phyloP scores from a whole-genome alignment of 1,140 invertebrate species.

The Drosophila ambigua region DNA sequence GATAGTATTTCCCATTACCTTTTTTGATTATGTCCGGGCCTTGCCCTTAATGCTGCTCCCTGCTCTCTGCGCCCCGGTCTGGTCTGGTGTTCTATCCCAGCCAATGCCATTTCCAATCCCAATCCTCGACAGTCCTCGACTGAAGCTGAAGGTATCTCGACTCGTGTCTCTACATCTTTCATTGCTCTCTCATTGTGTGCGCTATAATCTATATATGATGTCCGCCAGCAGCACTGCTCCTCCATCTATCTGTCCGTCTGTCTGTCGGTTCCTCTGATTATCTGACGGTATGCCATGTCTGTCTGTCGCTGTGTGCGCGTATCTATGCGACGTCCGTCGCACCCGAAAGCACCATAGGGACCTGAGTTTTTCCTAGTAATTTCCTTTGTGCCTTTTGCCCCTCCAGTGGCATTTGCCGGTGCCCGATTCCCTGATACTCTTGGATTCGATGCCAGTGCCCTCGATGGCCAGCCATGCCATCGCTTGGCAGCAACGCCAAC shows the following conservation, averaged over 20 bases:
- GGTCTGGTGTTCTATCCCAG: slow-evolving; percentile 13
- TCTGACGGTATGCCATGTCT: slow-evolving; percentile 25
- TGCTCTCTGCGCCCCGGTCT: neutral
- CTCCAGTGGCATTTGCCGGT: slow-evolving; percentile 22
- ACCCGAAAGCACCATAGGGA: slow-evolving; percentile 79
- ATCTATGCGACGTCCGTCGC: slow-evolving; percentile 65
- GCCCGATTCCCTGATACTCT: slow-evolving; percentile 6
- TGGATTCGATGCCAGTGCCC: slow-evolving; percentile 33
- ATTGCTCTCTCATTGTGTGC: slow-evolving; percentile 58
- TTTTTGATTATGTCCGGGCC: slow-evolving; percentile 68
- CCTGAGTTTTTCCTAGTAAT: slow-evolving; percentile 80
- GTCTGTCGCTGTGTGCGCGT: slow-evolving; percentile 19
- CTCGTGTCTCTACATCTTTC: slow-evolving; percentile 59
- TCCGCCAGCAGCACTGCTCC: slow-evolving; percentile 41
- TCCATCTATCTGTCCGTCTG: slow-evolving; percentile 8
- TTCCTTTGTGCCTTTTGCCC: slow-evolving; percentile 66
- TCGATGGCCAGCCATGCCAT: slow-evolving; percentile 24
- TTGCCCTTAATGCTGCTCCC: slow-evolving; percentile 27
- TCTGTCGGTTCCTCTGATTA: slow-evolving; percentile 35
- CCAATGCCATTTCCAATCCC: slow-evolving; percentile 24
- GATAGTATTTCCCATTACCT: slow-evolving; percentile 77
- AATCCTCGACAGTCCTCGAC: slow-evolving; percentile 27
- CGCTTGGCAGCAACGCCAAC: slow-evolving; percentile 11
- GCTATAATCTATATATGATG: slow-evolving; percentile 73
- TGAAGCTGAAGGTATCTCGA: slow-evolving; percentile 40